Conservation (phyloP, 2,113 vertebrate genomes). For the Cervus canadensis region DNA sequence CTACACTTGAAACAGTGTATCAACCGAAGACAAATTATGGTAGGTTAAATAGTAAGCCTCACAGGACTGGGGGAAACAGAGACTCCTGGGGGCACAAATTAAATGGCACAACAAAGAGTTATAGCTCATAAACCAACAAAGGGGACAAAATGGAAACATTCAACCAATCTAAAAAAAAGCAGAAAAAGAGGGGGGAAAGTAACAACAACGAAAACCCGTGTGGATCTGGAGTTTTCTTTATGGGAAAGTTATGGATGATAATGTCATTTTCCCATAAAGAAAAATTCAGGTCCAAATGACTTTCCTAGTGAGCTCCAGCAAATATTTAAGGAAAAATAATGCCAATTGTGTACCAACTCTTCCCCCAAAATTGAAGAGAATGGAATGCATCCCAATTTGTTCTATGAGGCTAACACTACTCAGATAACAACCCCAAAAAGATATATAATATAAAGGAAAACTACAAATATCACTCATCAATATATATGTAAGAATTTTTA, state of each 20-base stretch:
- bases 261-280: not conserved
- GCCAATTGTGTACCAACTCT: not conserved
- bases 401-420: not conserved
- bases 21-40: no score
- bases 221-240: not conserved
- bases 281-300: not conserved
- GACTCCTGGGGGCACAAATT: not conserved
- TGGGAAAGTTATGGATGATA: not conserved
- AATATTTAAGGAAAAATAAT: not conserved
- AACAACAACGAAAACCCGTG: not conserved
- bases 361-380: not conserved
- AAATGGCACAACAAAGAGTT: not conserved
- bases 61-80: not conserved
- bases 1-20: not conserved
- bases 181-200: rapidly evolving
- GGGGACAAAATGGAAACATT: not conserved
- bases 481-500: not conserved
- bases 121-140: not conserved
- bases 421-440: not conserved
- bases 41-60: not conserved
- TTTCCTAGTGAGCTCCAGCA: not conserved
- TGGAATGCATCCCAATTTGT: not conserved
- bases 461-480: not conserved
- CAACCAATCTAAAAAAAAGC: not conserved
- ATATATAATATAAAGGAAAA: not conserved